Conservation (phyloP, 2,888 invertebrate species). For the Oxyteleia sp. region DNA sequence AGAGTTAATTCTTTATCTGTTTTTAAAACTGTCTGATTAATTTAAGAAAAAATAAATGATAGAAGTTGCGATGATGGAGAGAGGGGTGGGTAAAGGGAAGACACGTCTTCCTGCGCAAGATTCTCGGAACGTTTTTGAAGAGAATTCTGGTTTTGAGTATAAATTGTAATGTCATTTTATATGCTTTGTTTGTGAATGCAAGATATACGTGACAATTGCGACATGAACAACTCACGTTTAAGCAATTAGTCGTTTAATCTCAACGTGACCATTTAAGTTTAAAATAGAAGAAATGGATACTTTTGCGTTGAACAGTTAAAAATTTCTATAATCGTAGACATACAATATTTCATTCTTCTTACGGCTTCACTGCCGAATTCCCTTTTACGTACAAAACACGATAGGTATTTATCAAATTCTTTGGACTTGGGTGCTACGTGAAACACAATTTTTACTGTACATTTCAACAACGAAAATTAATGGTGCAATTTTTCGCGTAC, state of each 20-base stretch:
- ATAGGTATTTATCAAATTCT: constrained; percentile 44
- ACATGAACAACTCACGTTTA: constrained; percentile 21
- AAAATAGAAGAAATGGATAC: constrained; percentile 12
- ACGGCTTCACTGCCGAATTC: too few relatives aligned
- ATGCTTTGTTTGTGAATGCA: constrained; percentile 11
- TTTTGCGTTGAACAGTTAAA: too few relatives aligned
- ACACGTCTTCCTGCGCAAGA: not conserved
- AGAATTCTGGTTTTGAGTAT: constrained; percentile 8
- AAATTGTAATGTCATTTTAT: not conserved
- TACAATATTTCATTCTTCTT: too few relatives aligned
- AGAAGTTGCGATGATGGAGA: too few relatives aligned
- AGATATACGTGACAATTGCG: not conserved
- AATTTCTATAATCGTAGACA: too few relatives aligned
- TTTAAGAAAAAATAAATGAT: too few relatives aligned
- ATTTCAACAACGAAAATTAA: constrained; percentile 43
- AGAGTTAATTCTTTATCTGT: too few relatives aligned
- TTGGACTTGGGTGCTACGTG: constrained; percentile 40
- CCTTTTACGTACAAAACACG: constrained; percentile 32
- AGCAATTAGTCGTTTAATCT: constrained; percentile 15
- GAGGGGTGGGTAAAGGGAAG: not conserved
- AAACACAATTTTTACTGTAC: constrained; percentile 49
- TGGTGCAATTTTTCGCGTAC: constrained; percentile 25
- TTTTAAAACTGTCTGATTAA: too few relatives aligned
- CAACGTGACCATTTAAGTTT: constrained; percentile 2
- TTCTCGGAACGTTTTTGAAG: not conserved